Evolutionary conservation across 1,140 invertebrate genomes (phyloP), one percentile per base, ranked within the genome.

Genomic region (Eupristina koningsbergeri): DNA sequence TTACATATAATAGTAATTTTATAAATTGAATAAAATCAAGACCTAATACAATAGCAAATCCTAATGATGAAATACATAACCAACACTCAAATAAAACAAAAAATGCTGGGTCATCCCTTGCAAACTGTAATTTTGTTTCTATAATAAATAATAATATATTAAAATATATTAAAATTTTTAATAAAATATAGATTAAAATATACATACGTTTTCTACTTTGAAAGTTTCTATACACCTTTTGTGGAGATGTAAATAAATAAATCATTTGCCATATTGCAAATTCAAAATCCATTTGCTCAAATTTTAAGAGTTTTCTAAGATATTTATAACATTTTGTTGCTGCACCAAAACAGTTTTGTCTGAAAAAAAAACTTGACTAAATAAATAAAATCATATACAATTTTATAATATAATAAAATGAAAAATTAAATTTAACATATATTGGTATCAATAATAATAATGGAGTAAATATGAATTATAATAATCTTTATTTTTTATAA

Each of bases 191-290:
- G 64, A 78, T 29, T n/a, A 3, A 45, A 29, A 0, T 0, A 61
- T 86, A 95, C 95, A 94, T 94, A 98, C 98, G 96, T 96, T 99
- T 99, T 93, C 99, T 96, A 93, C 99, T 99, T 88, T 98, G 96
- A 92, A 99, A 99, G 93, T 99, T 99, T 92, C 98, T 95, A 89
- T 99, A 99, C 6, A 99, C 98, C 95, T 99, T 99, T 91, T 99
- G 98, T 39, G 99, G 99, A 0, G 98, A 94, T 80, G 97, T 94
- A 92, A 99, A 98, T 76, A 99, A 93, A 92, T 99, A 99, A 0
- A 99, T 93, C 97, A 99, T 99, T 95, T 99, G 99, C 98, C 98
- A 99, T 19, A 97, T 93, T 5, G 98, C 99, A 94, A 98, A 99
- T 91, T 99, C 98, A 94, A 99, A 99, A 92, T 99, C 99, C 99